Base-by-base conservation (phyloP, 2,797 vertebrate genomes). In the Telmatherina bonti region DNA sequence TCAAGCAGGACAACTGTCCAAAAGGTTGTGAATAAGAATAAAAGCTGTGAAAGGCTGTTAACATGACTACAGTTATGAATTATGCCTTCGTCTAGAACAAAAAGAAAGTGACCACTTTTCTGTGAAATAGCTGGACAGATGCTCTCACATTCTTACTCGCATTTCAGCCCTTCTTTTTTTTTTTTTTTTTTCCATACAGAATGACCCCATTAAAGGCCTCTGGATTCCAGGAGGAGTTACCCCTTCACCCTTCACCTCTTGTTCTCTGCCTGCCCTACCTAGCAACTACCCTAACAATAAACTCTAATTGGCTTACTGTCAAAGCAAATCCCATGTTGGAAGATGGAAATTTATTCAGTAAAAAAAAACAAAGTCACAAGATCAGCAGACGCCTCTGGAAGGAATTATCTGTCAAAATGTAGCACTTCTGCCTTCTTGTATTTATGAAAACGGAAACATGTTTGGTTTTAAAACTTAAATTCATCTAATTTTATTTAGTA, bases 251-350 rank as follows among this genome's bases (percentile, higher is more conserved):
- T 82, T 89, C 72, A 87, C 87, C 86, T 80, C 88, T 81, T 66
- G 62, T 81, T 86, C 84, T 84, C 84, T 83, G 83, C 68, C 81
- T 51, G 58, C 78, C 86, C 83, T 85, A 87, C 83, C 85, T 85
- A 83, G 83, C 77, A 88, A 88, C 82, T 53, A 71, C 64, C 64
- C 53, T 45, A 67, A 89, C 83, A 90, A 90, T 85, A 90, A 84
- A 76, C 72, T 80, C 76, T 93, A 94, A 94, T 92, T 91, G 90
- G 89, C 91, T 92, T 92, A 85, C 87, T 93, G 93, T 93, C 91
- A 91, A 18, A 62, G 67, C 53, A 69, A 74, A 89, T 92, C 71
- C 4, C 70, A 70, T 0, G 18, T 57, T 18, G n/a, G 26, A 65
- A 62, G 35, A 35, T 54, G 11, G 80, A 47, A 88, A 86, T 85